Evolutionary conservation across 2,888 invertebrate genomes (phyloP), one percentile per base, ranked within the genome.

Genomic region (Drosophila mimetica): DNA sequence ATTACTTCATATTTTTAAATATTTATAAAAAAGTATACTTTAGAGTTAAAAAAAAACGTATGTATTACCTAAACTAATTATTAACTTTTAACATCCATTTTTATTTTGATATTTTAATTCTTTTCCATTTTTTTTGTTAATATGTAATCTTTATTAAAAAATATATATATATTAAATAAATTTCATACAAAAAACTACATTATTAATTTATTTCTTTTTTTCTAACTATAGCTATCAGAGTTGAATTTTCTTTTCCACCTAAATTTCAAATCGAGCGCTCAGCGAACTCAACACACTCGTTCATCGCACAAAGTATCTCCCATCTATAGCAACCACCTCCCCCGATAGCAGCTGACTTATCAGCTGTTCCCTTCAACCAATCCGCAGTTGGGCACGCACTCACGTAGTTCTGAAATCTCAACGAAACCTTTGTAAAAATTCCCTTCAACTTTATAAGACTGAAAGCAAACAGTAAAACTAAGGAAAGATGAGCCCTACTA

Each of bases 211-310:
- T 9, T 37, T 9, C 3, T 16, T 37, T 16, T 11, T 11, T 0
- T 39, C 11, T 18, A 1, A 0, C 9, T 4, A n/a, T 4, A 32
- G n/a, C 9, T 2, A 32, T 32, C 28, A 9, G 3, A 28, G 0
- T 28, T 28, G 9, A 7, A 7, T 37, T 25, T 28, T 0, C 44
- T 11, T 44, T 20, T 48, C 6, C 22, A 54, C 22, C 32, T 8
- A 14, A 22, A 37, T 59, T 79, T 60, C 2, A 58, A 84, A 66
- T 32, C 46, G 5, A 1, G 54, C 86, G 79, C 83, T 54, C 4
- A 46, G 41, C 61, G 55, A 20, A 14, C 51, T 48, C 53, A 61
- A 13, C 76, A 32, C 59, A 55, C 32, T 16, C 7, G 32, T 37
- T 34, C 30, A 66, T 58, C 74, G 48, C 14, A 25, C 7, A 3